These are phyloP conservation scores for Spea bombifrons DNA, from an alignment of 2,113 vertebrate genomes.

Conservation along the genomic window DNA sequence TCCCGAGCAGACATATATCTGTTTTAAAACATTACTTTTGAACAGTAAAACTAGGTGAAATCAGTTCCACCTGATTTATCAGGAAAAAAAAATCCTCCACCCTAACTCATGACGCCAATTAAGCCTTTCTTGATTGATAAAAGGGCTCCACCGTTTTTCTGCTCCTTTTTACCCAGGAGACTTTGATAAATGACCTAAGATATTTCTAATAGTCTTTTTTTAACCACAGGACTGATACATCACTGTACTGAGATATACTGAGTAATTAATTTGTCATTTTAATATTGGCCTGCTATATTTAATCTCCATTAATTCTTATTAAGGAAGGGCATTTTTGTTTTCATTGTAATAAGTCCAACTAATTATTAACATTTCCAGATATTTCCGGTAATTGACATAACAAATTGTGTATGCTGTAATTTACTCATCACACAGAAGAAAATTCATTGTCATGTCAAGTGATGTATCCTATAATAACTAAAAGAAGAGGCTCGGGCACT, in stretches of 20 bases:
- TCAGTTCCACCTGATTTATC: conserved; percentile 26
- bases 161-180: conserved; percentile 1
- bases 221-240: background rate
- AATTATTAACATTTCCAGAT: background rate
- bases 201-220: conserved; percentile 37
- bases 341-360: background rate
- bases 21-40: background rate
- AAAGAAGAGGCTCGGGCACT: no score
- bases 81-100: background rate
- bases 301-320: background rate
- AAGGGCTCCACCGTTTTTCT: background rate
- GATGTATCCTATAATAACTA: background rate
- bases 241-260: background rate
- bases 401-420: background rate
- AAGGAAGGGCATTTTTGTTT: background rate
- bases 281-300: background rate
- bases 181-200: conserved; percentile 20
- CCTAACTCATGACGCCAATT: conserved; percentile 32
- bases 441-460: background rate
- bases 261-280: background rate
- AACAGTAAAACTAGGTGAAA: conserved; percentile 22
- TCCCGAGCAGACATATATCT: background rate
- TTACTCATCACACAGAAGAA: background rate
- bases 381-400: background rate
- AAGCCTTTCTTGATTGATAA: conserved; percentile 23